Evolutionary conservation across 2,797 vertebrate species (phyloP), one percentile per base, ranked within the genome.

Genomic region (Clangula hyemalis): DNA sequence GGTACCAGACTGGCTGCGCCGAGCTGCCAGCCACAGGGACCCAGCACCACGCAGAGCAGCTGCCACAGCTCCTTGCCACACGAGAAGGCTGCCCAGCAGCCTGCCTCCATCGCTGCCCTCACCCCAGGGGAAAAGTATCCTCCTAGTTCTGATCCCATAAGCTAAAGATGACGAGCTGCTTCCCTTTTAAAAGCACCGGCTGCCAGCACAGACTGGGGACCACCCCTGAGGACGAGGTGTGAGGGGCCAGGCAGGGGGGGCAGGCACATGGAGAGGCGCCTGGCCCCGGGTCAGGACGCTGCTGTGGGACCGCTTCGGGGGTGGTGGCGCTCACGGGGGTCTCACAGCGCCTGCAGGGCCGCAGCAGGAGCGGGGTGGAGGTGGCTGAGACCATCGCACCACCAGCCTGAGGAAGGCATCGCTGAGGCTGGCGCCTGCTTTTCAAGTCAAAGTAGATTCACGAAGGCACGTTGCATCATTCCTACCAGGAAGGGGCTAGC

Each of bases 1-100:
- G 8, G 36, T 2, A 4, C 3, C 12, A 47, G 56, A 13, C 21
- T 25, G 2, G 6, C 34, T 62, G 1, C 54, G 12, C 8, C 10
- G 24, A 17, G 28, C 38, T 38, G 62, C 70, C 77, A 81, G 54
- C n/a, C n/a, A 28, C 8, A 3, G 22, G 61, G 61, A 24, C 45
- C 49, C 61, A 38, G 61, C 65, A 28, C 28, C 41, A 19, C 5
- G 36, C 30, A 51, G 36, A 28, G 13, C 0, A 13, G 70, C 76
- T 64, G 62, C 39, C 18, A 39, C 38, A 18, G 18, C 18, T 62
- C 38, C 7, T 11, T 41, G 61, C 28, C 38, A 39, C 36, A 28
- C 25, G 12, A 24, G 22, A 13, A 53, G 36, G 30, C 53, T 30
- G 53, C 28, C 28, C 53, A 22, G 39, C 25, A 32, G 19, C n/a